phyloP scores from a whole-genome alignment of 2,113 vertebrate genomes.

The Elgaria multicarinata region DNA sequence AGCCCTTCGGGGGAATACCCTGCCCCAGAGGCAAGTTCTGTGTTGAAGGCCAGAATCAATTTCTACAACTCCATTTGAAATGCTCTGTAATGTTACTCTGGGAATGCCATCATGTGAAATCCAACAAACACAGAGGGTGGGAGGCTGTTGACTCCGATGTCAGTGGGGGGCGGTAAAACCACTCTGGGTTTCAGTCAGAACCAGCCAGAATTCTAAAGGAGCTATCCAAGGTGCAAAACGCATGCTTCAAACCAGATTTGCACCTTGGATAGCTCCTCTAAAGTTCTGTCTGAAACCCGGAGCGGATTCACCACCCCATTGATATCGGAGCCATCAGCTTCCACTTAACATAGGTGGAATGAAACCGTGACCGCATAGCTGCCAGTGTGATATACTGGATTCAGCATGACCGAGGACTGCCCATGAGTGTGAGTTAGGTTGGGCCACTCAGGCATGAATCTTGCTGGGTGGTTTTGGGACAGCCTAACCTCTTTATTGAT shows the following conservation, averaged over 20 bases:
- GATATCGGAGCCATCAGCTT: too few species aligned
- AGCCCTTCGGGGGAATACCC: not conserved
- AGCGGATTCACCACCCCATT: too few species aligned
- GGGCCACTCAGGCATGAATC: not conserved
- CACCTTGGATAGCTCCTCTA: too few species aligned
- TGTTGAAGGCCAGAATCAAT: not conserved
- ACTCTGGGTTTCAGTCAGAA: too few species aligned
- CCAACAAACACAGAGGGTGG: not conserved
- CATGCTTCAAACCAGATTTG: too few species aligned
- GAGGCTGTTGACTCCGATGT: not conserved
- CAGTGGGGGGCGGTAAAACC: too few species aligned
- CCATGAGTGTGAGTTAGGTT: not conserved
- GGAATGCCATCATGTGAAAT: not conserved
- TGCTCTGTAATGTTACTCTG: not conserved
- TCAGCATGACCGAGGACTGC: not conserved
- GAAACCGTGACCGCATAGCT: not conserved
- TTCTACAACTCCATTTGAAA: not conserved
- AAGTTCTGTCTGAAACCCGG: too few species aligned
- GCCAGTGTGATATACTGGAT: not conserved
- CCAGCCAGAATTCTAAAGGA: too few species aligned
- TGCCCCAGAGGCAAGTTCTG: not conserved
- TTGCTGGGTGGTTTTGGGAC: not conserved
- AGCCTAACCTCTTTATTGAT: too few species aligned
- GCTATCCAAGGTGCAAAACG: too few species aligned
- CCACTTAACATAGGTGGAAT: too few species aligned